A percentile compares a stretch with the other conserved stretches of the same genome.
phyloP scores from a whole-genome alignment of 2,113 vertebrate species.

The Strix aluco region DNA sequence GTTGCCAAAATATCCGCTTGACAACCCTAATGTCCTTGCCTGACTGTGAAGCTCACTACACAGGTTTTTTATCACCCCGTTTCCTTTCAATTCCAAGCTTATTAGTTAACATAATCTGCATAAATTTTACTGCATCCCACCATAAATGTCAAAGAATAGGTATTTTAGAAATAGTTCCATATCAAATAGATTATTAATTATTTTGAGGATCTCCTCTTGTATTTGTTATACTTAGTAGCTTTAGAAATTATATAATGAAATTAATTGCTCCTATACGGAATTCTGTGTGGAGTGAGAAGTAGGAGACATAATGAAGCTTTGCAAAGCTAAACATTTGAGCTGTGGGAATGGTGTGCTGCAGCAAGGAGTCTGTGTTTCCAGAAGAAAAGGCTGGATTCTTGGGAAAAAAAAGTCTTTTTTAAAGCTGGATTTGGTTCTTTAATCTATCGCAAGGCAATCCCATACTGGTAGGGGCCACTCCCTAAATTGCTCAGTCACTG shows the following conservation, averaged over 20 bases:
- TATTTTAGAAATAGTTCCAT: neutral
- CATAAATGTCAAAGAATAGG: neutral
- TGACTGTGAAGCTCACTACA: neutral
- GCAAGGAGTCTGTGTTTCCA: neutral
- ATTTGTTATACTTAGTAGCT: neutral
- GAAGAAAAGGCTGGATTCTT: neutral
- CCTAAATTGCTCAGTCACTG: neutral
- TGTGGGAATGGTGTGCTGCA: neutral
- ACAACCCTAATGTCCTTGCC: neutral
- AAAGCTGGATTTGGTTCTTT: neutral
- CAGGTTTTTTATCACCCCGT: neutral
- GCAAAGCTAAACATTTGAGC: neutral
- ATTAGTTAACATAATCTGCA: slow-evolving; percentile 3
- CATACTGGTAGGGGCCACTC: neutral
- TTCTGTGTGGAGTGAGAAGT: neutral
- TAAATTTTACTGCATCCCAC: neutral
- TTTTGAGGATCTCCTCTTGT: neutral
- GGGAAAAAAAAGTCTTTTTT: neutral
- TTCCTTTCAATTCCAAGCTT: slow-evolving; percentile 2
- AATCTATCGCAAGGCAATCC: neutral
- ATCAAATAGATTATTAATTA: neutral
- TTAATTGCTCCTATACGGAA: neutral
- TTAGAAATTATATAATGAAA: neutral
- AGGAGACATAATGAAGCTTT: neutral
- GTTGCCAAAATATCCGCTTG: neutral